Conservation (phyloP, 2,888 invertebrate genomes). For the Xanthia togata region DNA sequence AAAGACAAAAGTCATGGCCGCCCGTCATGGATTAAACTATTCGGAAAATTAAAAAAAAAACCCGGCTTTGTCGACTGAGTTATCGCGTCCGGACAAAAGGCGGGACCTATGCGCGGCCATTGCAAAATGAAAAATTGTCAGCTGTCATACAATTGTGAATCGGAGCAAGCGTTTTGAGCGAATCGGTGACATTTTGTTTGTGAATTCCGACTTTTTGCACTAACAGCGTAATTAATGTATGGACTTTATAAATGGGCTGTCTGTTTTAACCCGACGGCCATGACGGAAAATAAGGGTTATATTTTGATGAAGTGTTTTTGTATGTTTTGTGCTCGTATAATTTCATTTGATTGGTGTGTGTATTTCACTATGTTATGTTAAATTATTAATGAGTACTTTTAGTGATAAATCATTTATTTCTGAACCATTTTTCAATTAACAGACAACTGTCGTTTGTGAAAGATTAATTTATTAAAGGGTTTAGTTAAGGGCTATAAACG, state of each 20-base stretch:
- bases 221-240: not conserved
- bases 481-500: no score
- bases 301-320: not conserved
- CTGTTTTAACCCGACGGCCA: not conserved
- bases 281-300: not conserved
- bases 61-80: conserved; percentile 52
- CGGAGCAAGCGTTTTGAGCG: conserved; percentile 27
- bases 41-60: conserved; percentile 62
- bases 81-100: conserved; percentile 58
- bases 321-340: not conserved
- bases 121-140: conserved; percentile 62
- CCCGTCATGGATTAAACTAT: conserved; percentile 53
- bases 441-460: not conserved
- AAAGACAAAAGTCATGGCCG: conserved; percentile 34
- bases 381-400: not conserved
- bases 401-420: not conserved
- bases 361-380: not conserved
- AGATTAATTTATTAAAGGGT: no score
- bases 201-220: conserved; percentile 18
- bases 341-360: conserved; percentile 10
- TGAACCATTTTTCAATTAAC: not conserved
- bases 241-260: conserved; percentile 18
- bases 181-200: conserved; percentile 45
- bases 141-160: conserved; percentile 56
- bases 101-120: conserved; percentile 38